phyloP scores from a whole-genome alignment of 2,113 vertebrate species.

The Phylloscopus trochilus region DNA sequence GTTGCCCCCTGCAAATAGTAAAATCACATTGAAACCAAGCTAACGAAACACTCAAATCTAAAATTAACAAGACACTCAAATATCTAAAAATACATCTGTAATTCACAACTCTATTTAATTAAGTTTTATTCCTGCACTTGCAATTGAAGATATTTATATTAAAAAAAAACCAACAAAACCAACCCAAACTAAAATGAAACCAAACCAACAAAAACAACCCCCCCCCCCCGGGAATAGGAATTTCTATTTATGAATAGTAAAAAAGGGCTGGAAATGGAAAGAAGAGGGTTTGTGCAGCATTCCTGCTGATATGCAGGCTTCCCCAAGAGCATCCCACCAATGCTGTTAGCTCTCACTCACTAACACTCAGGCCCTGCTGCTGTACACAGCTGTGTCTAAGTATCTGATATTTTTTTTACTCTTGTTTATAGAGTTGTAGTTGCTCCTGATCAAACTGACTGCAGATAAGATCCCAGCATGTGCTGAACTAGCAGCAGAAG shows the following conservation, averaged over 20 bases:
- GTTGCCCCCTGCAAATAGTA: neutral
- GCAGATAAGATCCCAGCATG: conserved; percentile 3
- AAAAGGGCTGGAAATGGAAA: neutral
- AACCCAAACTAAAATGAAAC: too few relatives aligned
- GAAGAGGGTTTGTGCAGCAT: neutral
- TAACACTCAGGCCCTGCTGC: neutral
- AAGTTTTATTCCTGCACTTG: neutral
- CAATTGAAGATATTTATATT: neutral
- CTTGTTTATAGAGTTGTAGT: neutral
- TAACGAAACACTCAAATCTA: neutral
- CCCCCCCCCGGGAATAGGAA: neutral
- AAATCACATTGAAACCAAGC: neutral
- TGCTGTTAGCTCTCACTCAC: neutral
- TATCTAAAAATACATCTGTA: neutral
- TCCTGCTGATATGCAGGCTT: neutral
- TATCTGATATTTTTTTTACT: neutral
- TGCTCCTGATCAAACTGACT: conserved; percentile 18
- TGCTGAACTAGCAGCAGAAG: neutral
- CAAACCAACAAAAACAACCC: too few relatives aligned
- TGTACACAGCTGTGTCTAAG: neutral
- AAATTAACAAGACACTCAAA: neutral
- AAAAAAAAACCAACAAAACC: neutral
- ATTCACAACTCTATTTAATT: neutral
- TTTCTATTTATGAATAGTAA: neutral
- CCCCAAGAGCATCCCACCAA: neutral